Conservation (phyloP, 2,797 vertebrate species). For the Otolemur crassicaudatus region DNA sequence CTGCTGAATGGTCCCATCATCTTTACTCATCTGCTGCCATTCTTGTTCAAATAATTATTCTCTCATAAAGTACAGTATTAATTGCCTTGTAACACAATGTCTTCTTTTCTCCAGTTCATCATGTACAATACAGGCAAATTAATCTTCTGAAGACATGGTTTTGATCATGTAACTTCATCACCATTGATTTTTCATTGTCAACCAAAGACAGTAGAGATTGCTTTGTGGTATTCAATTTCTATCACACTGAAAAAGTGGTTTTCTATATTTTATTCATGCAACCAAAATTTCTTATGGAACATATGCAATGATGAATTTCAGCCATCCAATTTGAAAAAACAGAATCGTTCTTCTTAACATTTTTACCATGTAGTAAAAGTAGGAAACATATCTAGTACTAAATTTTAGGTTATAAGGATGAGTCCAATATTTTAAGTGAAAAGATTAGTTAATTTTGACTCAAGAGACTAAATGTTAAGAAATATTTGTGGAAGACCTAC, state of each 20-base stretch:
- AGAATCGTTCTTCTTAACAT: background rate
- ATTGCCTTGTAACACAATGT: background rate
- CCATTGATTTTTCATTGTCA: slow-evolving; percentile 43
- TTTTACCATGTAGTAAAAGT: background rate
- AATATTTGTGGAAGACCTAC: background rate
- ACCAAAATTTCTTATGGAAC: background rate
- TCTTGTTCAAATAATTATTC: background rate
- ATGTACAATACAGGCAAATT: background rate
- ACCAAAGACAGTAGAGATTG: background rate
- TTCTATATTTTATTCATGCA: background rate
- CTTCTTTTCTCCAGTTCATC: background rate
- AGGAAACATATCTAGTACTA: background rate
- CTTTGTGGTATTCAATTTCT: background rate
- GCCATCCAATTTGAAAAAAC: background rate
- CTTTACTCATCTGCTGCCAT: background rate
- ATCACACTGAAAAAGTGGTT: background rate
- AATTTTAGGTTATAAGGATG: background rate
- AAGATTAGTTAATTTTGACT: background rate
- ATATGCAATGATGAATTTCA: background rate
- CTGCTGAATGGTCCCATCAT: background rate
- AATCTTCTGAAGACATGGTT: slow-evolving; percentile 20
- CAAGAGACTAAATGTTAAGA: background rate
- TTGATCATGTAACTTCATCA: background rate
- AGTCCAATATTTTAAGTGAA: background rate
- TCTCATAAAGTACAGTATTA: background rate